Percentiles rank a stretch among this genome's conserved stretches.
These are phyloP conservation scores for Drosophila lacteicornis DNA, from an alignment of 1,140 invertebrate genomes.

Conservation along the genomic window DNA sequence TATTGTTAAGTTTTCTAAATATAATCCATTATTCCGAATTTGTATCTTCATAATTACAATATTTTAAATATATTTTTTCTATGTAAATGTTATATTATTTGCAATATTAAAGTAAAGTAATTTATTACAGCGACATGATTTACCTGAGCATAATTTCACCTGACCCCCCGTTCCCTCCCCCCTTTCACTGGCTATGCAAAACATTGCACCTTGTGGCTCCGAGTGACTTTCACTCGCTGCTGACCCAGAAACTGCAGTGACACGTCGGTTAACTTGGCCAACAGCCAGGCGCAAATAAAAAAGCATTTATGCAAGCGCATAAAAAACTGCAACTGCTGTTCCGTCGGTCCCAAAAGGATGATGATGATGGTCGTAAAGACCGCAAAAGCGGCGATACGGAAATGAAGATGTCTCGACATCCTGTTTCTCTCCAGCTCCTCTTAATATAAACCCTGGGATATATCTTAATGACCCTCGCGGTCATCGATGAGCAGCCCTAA, in stretches of 20 bases:
- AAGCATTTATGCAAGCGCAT: conserved; percentile 68
- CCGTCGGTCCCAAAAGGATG: conserved; percentile 20
- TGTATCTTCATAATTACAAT: neutral
- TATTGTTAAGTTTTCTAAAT: neutral
- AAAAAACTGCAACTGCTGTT: conserved; percentile 69
- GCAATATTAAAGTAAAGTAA: neutral
- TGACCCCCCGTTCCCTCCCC: neutral
- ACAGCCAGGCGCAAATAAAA: conserved; percentile 34
- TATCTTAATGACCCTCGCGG: conserved; percentile 58
- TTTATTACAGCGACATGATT: neutral
- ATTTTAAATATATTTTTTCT: neutral
- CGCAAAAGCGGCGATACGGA: conserved; percentile 48
- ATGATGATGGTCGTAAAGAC: conserved; percentile 48
- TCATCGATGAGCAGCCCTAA: conserved; percentile 26
- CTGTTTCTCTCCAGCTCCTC: conserved; percentile 30
- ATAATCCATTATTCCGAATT: no score
- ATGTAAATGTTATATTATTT: neutral
- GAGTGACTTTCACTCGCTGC: conserved; percentile 65
- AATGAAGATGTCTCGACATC: conserved; percentile 73
- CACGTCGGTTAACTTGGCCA: conserved; percentile 49
- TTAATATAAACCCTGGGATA: neutral
- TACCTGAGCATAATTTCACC: conserved; percentile 21
- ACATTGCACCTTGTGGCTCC: conserved; percentile 66
- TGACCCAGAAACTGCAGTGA: conserved; percentile 63
- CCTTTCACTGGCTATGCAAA: conserved; percentile 41